phyloP scores from a whole-genome alignment of 2,888 invertebrate species.

The Sisyra terminalis region DNA sequence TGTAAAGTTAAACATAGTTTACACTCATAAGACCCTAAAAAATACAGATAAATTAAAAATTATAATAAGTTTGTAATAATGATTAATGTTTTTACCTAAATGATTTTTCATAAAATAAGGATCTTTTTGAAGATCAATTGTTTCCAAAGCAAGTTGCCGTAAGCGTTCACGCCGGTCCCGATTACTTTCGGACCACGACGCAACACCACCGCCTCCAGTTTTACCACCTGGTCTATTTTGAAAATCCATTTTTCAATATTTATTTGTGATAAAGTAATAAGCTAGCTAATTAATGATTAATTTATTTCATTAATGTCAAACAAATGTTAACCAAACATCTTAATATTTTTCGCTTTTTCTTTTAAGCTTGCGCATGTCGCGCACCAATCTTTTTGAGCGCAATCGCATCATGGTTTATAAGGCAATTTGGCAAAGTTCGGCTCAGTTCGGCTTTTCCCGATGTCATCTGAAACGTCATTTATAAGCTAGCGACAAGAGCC shows the following conservation, averaged over 20 bases:
- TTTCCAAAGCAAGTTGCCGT: conserved; percentile 90
- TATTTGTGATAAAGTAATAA: too few species aligned
- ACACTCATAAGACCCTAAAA: conserved; percentile 86
- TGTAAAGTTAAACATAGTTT: conserved; percentile 96
- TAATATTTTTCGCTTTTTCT: neutral
- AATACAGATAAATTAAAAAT: conserved; percentile 6
- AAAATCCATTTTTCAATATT: conserved; percentile 76
- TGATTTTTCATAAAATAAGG: conserved; percentile 99
- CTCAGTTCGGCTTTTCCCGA: too few species aligned
- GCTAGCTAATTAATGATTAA: too few species aligned
- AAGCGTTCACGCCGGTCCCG: conserved; percentile 90
- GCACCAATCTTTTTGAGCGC: too few species aligned
- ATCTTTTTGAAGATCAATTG: conserved; percentile 97
- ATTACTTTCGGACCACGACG: conserved; percentile 97
- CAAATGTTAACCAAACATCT: neutral
- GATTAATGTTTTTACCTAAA: conserved; percentile 40
- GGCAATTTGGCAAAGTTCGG: too few species aligned
- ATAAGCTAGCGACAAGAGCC: neutral
- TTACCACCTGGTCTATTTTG: conserved; percentile 98
- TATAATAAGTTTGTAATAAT: conserved; percentile 1
- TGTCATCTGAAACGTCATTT: neutral
- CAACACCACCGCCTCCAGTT: conserved; percentile 98
- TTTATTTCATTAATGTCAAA: neutral
- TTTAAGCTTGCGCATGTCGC: neutral
- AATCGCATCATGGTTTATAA: too few species aligned